Evolutionary conservation across 2,797 vertebrate genomes (phyloP).

Genomic region (Enoplosus armatus): DNA sequence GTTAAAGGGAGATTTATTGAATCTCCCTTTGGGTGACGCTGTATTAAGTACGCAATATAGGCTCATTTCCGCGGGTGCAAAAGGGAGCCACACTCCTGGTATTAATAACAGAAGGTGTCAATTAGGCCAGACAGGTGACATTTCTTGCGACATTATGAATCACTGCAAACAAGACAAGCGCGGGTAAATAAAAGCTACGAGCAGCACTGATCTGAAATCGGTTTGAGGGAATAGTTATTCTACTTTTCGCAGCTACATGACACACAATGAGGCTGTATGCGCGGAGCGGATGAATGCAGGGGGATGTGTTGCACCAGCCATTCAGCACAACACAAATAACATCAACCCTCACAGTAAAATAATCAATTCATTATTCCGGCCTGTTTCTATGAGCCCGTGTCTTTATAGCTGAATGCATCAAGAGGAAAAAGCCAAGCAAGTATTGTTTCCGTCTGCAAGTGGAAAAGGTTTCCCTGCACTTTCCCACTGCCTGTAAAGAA

Average conservation of each 20-base stretch:
- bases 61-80: conserved; percentile 84
- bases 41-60: conserved; percentile 91
- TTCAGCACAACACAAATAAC: conserved; percentile 74
- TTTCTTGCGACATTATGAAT: conserved; percentile 83
- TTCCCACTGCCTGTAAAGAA: conserved; percentile 96
- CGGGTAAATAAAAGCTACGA: conserved; percentile 60
- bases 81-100: conserved; percentile 86
- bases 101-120: conserved; percentile 90
- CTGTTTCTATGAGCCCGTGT: conserved; percentile 68
- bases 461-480: conserved; percentile 90
- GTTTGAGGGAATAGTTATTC: conserved; percentile 65
- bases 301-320: conserved; percentile 58
- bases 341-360: conserved; percentile 79
- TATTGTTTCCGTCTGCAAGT: conserved; percentile 90
- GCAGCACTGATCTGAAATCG: conserved; percentile 40
- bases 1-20: conserved; percentile 99
- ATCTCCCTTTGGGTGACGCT: conserved; percentile 92
- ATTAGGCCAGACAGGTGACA: conserved; percentile 92
- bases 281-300: conserved; percentile 66
- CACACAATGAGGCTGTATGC: conserved; percentile 64
- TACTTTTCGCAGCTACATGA: conserved; percentile 57
- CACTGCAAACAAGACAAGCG: conserved; percentile 79
- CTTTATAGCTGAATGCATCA: conserved; percentile 77
- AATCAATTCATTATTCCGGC: conserved; percentile 78
- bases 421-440: conserved; percentile 81